Percentiles rank a stretch among this genome's conserved stretches.
phyloP scores from a whole-genome alignment of 2,797 vertebrate genomes.

The Falco naumanni region DNA sequence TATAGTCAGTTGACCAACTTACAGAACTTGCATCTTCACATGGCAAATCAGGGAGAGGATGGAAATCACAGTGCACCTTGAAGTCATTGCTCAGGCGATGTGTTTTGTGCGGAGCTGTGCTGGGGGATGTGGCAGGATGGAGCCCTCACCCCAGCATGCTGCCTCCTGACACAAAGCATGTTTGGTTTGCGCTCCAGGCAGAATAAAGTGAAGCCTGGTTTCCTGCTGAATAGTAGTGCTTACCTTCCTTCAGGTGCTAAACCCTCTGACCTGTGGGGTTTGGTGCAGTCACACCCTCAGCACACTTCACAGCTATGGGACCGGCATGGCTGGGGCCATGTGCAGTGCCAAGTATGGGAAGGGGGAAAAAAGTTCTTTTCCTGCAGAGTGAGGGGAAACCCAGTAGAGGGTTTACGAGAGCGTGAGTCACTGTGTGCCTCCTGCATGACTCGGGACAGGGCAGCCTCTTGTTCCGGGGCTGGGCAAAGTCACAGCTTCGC shows the following conservation, averaged over 20 bases:
- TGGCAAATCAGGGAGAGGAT: background rate
- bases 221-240: background rate
- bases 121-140: background rate
- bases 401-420: conserved; percentile 4
- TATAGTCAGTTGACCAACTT: background rate
- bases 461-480: conserved; percentile 37
- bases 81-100: background rate
- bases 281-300: fast-evolving
- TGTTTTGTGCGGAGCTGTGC: background rate
- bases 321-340: background rate
- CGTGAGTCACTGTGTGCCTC: conserved; percentile 41
- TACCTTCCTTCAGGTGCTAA: background rate
- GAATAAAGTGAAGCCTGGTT: background rate
- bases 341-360: background rate
- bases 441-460: conserved; percentile 51
- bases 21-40: background rate
- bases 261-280: background rate
- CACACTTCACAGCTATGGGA: background rate
- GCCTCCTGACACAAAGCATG: fast-evolving
- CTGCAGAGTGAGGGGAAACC: background rate
- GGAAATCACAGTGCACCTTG: background rate
- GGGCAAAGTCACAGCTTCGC: conserved; percentile 15
- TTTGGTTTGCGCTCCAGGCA: background rate
- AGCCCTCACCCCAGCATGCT: background rate
- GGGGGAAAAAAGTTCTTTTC: background rate